Evolutionary conservation across 2,113 vertebrate species (phyloP).

Genomic region (Nansenia antarctica): DNA sequence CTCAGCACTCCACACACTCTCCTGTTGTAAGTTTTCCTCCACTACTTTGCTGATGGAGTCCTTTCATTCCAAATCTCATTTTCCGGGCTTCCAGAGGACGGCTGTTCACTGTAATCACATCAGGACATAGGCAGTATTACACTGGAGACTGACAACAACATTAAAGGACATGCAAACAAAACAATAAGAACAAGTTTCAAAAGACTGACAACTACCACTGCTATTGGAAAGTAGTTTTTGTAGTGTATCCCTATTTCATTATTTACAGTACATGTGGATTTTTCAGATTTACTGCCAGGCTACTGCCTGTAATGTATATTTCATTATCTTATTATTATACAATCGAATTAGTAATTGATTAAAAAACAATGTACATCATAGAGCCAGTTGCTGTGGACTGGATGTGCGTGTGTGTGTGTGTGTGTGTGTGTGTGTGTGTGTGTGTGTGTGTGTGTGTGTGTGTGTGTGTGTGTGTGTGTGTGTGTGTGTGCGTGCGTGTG

Average conservation of each 20-base stretch:
- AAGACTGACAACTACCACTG: not conserved
- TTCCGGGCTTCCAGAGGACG: conserved; percentile 18
- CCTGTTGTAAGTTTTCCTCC: conserved; percentile 16
- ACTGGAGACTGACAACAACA: conserved; percentile 33
- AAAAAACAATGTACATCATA: too few relatives aligned
- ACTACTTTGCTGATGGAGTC: conserved; percentile 16
- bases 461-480: not conserved
- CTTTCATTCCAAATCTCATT: conserved; percentile 40
- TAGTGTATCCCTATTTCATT: not conserved
- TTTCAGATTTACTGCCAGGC: not conserved
- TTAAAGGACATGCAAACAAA: conserved; percentile 25
- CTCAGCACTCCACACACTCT: conserved; percentile 1
- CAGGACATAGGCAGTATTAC: conserved; percentile 32
- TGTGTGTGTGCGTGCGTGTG: not conserved
- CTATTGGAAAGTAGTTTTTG: not conserved
- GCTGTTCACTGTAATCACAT: conserved; percentile 31
- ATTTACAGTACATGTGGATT: not conserved
- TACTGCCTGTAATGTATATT: too few relatives aligned
- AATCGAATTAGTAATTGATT: too few relatives aligned
- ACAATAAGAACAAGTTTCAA: conserved; percentile 10
- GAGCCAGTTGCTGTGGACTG: too few relatives aligned
- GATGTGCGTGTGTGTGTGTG: too few relatives aligned
- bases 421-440: too few relatives aligned
- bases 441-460: too few relatives aligned
- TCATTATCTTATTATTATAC: too few relatives aligned